Base-by-base conservation (phyloP, 2,888 invertebrate species). In the Dasypogon diadema region DNA sequence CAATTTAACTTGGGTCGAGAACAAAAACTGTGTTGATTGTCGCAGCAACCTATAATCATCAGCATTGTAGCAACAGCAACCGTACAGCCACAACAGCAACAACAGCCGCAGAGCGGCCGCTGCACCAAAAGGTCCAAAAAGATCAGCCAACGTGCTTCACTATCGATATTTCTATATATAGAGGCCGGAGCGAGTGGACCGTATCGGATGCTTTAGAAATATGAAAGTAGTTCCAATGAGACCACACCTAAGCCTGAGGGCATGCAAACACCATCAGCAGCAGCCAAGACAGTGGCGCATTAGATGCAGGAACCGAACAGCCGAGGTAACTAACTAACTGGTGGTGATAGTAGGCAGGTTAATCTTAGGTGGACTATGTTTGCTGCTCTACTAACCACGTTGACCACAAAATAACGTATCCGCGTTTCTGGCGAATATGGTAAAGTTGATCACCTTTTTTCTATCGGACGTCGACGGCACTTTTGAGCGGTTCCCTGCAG, bases 181-280 rank as follows among this genome's bases (percentile, higher is more conserved):
- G 73, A 54, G 26, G 8, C 22, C 16, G 55, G 12, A 42, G 42
- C 63, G 74, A 74, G 51, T 76, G 76, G 77, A 78, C 76, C 76
- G 74, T 76, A 77, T 78, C 76, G 76, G 78, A 76, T 77, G 77
- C 76, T 75, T 75, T 65, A 77, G 75, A 82, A 82, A 83, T 82
- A 82, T 82, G 83, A 83, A 83, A 83, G 83, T 83, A 83, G 83
- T 83, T 83, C 82, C 82, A 82, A 82, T 82, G 81, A 82, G 82
- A 82, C 82, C 83, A 83, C 83, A 83, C 83, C 83, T 82, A 81
- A 80, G 80, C 80, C 80, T 78, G 79, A 79, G 80, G 80, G 80
- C 74, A 74, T 74, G 74, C 74, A 74, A 74, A 74, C 58, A 58
- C 74, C 74, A 58, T 46, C 74, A 74, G 26, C 74, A 37, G 58